These are phyloP conservation scores for Epinephelus lanceolatus DNA, from an alignment of 2,113 vertebrate species.

Conservation along the genomic window DNA sequence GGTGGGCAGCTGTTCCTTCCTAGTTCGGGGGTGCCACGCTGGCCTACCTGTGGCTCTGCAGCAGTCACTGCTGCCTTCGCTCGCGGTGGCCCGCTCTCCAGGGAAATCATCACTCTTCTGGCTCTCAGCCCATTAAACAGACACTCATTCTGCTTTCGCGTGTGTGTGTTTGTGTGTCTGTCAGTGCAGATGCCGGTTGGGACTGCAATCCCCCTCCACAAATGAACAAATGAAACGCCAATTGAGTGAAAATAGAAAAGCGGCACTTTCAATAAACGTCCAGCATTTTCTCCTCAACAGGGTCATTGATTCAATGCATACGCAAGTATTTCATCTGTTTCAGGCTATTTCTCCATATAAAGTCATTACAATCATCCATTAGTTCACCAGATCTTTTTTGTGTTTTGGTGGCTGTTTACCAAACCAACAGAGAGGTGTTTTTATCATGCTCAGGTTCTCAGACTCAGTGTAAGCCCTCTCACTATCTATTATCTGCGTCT, in stretches of 20 bases:
- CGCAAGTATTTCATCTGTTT: slow-evolving; percentile 43
- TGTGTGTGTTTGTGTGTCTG: slow-evolving; percentile 32
- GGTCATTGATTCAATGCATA: slow-evolving; percentile 57
- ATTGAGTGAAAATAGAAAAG: slow-evolving; percentile 72
- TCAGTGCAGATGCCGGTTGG: slow-evolving; percentile 27
- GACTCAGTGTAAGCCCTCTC: slow-evolving; percentile 30
- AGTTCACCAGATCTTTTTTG: slow-evolving; percentile 17
- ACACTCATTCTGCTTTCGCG: slow-evolving; percentile 24
- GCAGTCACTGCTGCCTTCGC: slow-evolving; percentile 61
- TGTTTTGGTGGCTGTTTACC: slow-evolving; percentile 28
- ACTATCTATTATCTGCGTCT: slow-evolving; percentile 51
- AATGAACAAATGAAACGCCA: slow-evolving; percentile 75
- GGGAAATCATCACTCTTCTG: slow-evolving; percentile 76
- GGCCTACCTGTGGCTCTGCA: slow-evolving; percentile 79
- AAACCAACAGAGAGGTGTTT: slow-evolving; percentile 35
- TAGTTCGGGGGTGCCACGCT: slow-evolving; percentile 62
- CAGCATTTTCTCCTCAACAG: neutral
- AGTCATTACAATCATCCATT: slow-evolving; percentile 55
- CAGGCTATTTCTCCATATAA: slow-evolving; percentile 37
- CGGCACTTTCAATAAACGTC: slow-evolving; percentile 46
- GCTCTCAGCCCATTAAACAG: slow-evolving; percentile 66
- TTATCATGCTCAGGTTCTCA: slow-evolving; percentile 37
- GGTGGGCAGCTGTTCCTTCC: slow-evolving; percentile 79
- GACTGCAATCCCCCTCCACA: slow-evolving; percentile 56
- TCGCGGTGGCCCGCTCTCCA: slow-evolving; percentile 61